Base-by-base conservation (phyloP, 2,113 vertebrate genomes). In the Chionis minor region DNA sequence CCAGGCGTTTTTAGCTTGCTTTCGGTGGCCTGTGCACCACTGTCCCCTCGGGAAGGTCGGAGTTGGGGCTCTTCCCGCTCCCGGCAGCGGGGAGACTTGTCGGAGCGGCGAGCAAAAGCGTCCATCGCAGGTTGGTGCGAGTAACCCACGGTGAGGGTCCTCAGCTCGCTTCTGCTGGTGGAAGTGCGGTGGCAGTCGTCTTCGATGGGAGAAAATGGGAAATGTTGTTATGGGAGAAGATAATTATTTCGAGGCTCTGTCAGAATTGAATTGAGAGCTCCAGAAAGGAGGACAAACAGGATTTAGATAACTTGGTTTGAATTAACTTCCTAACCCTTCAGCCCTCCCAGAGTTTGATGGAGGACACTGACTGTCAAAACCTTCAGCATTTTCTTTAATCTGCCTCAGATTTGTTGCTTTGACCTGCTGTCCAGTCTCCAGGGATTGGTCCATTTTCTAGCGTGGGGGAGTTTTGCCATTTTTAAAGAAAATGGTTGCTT, bases 201-300 rank as follows among this genome's bases (percentile, higher is more conserved):
- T 95, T 91, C 88, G 42, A 3, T 12, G 32, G 96, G 85, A 94
- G 88, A 92, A 95, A 95, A 92, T 81, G 77, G 85, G 52, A 94
- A 74, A 86, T 97, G 91, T 88, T 94, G 77, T 96, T 95, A 38
- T 24, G 56, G 86, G 92, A 92, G 92, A 97, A 92, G 90, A 75
- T 94, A 94, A 95, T 97, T 97, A 52, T 97, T 93, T 73, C 24
- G 10, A 81, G 89, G 86, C 86, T 96, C 85, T 14, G 71, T 96
- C 80, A 30, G 92, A 95, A 91, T 90, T 92, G 59, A 97, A 94
- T 74, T 94, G 96, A 94, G 94, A 93, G 74, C 84, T 94, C 80
- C 92, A 54, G 94, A 96, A 96, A 85, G 94, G 90, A 96, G 73
- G 73, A 59, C 85, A 90, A 94, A 86, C n/a, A 77, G 45, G 40